These are phyloP conservation scores for Daboia siamensis DNA, from an alignment of 2,113 vertebrate genomes.

Conservation along the genomic window DNA sequence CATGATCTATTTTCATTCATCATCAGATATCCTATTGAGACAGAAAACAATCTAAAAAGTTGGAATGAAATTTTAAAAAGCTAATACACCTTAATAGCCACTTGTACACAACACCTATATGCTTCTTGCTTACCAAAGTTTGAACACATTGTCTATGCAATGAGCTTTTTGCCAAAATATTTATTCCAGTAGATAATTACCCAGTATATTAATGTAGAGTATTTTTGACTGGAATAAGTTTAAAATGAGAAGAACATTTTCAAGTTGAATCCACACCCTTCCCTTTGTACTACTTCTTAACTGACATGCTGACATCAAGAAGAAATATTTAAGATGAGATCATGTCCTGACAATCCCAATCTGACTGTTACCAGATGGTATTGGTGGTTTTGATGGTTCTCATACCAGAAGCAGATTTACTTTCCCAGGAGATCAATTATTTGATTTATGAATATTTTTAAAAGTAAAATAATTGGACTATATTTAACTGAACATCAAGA, in stretches of 20 bases:
- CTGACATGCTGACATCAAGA: conserved; percentile 37
- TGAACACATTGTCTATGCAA: background rate
- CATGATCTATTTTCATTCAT: background rate
- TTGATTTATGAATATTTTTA: conserved; percentile 35
- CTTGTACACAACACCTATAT: background rate
- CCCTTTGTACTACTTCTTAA: conserved; percentile 15
- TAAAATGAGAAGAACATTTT: conserved; percentile 8
- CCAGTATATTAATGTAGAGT: background rate
- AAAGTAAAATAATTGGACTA: conserved; percentile 4
- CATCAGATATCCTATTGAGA: background rate
- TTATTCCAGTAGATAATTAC: background rate
- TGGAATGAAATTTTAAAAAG: background rate
- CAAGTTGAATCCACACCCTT: conserved; percentile 11
- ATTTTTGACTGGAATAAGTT: background rate
- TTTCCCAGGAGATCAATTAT: conserved; percentile 45
- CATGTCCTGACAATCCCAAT: conserved; percentile 46
- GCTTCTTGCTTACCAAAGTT: background rate
- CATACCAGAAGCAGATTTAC: conserved; percentile 19
- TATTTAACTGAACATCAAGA: conserved; percentile 18
- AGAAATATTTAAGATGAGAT: conserved; percentile 48
- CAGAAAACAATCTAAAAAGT: background rate
- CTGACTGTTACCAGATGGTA: conserved; percentile 50
- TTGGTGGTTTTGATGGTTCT: conserved; percentile 39
- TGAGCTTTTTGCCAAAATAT: background rate
- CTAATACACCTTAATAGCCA: background rate